Base-by-base conservation (phyloP, 1,140 invertebrate genomes). In the Diorhabda elongata region DNA sequence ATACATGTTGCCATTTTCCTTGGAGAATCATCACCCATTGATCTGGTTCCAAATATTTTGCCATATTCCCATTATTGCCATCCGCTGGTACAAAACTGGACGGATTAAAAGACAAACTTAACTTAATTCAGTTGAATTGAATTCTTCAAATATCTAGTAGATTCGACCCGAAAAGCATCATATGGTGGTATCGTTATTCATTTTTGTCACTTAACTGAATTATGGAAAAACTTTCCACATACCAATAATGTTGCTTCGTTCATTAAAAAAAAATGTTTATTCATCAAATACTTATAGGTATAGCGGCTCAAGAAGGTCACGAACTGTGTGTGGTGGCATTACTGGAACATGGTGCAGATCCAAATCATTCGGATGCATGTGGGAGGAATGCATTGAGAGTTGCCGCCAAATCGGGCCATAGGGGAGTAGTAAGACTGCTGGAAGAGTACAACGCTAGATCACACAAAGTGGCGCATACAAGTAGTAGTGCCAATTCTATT, bases 301-400 rank as follows among this genome's bases (percentile, higher is more conserved):
- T 93, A 63, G 91, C 91, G 0, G 90, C 91, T 2, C 91, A 92
- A 80, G 91, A 98, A 82, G 96, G 96, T 0, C 95, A 98, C 79
- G 92, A 95, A 74, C 91, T 93, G 65, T 96, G 95, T 75, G 95
- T 97, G 0, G 82, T 91, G 66, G 90, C 92, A 65, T 82, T 98
- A 45, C 81, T 98, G 3, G 90, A 94, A 77, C 92, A 92, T 74
- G 93, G 94, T 44, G 96, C 95, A 2, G 94, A 97, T 86, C 95
- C 95, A 1, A 89, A 91, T 77, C 94, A 96, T 79, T 94, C 93
- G 0, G 95, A 98, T 82, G 90, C 94, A 73, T 97, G 93, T 81
- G 95, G 95, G 6, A 80, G 91, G 61, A 93, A 91, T 72, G 90
- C 91, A 3, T 84, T 91, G 61, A 85, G 90, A 74, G 90, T 93